Conservation (phyloP, 2,113 vertebrate genomes). For the Chloebia gouldiae region DNA sequence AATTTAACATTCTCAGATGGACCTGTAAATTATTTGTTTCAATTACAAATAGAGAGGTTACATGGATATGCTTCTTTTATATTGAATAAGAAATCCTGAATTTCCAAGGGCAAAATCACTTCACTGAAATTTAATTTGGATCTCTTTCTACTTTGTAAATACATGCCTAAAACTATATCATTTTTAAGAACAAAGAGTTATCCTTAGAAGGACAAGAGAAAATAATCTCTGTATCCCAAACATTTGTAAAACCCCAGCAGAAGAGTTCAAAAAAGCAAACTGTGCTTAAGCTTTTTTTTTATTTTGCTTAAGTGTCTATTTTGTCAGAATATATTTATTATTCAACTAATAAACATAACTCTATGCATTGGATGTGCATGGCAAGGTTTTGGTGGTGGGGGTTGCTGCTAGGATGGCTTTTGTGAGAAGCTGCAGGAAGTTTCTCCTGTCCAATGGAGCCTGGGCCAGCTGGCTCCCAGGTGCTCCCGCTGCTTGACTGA, state of each 20-base stretch:
- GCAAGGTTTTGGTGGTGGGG: background rate
- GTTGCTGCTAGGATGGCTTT: background rate
- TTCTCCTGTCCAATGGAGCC: background rate
- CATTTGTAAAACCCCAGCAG: background rate
- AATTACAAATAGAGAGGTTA: background rate
- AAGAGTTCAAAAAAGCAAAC: background rate
- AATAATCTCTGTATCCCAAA: background rate
- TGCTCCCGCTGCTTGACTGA: rapidly evolving
- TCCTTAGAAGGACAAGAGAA: background rate
- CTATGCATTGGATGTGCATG: background rate
- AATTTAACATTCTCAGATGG: background rate
- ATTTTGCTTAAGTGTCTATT: background rate
- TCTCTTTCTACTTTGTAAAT: background rate
- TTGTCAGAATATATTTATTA: background rate
- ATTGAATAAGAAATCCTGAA: background rate
- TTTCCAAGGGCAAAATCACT: background rate
- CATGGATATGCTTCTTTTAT: background rate
- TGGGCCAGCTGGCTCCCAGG: background rate
- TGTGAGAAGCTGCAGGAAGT: background rate
- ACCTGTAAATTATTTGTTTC: background rate
- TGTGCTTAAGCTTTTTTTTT: background rate
- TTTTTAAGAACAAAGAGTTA: background rate
- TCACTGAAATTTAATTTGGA: background rate
- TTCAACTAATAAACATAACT: background rate
- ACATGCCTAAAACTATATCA: background rate